Conservation (phyloP, 2,888 invertebrate genomes). For the Ichneumoninae sp. region DNA sequence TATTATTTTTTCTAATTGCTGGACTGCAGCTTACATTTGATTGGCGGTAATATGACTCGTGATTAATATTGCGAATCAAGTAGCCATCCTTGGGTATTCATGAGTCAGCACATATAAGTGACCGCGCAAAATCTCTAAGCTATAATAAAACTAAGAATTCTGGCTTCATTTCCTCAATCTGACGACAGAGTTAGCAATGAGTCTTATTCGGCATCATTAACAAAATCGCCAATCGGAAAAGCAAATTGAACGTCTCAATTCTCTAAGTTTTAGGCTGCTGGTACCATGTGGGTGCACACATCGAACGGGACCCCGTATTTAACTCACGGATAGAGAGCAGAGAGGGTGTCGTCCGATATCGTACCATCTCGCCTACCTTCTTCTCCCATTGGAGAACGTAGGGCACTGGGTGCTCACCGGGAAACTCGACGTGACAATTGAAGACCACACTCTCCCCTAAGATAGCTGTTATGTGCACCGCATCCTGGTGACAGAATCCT, state of each 20-base stretch:
- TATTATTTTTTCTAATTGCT: not conserved
- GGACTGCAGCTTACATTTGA: not conserved
- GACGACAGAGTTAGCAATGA: not conserved
- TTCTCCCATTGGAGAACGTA: conserved; percentile 99
- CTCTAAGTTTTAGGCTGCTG: conserved; percentile 27
- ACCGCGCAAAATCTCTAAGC: not conserved
- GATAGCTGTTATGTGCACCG: conserved; percentile 98
- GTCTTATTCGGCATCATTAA: conserved; percentile 12
- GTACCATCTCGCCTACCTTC: conserved; percentile 99
- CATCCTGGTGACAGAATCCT: conserved; percentile 94
- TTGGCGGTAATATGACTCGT: not conserved
- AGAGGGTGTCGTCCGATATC: conserved; percentile 87
- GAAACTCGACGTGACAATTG: conserved; percentile 99
- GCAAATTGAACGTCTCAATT: not conserved
- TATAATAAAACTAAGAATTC: not conserved
- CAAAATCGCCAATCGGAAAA: not conserved
- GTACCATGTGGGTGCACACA: conserved; percentile 73
- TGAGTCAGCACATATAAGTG: not conserved
- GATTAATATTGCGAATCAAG: not conserved
- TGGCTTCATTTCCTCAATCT: conserved; percentile 8
- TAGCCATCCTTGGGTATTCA: too few species aligned
- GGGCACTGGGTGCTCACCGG: conserved; percentile 97
- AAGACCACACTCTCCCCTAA: conserved; percentile 98
- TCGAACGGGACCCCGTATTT: conserved; percentile 79
- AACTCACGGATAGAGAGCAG: conserved; percentile 85